Conservation (phyloP, 2,113 vertebrate genomes). For the Brachypodius melanocephalos region DNA sequence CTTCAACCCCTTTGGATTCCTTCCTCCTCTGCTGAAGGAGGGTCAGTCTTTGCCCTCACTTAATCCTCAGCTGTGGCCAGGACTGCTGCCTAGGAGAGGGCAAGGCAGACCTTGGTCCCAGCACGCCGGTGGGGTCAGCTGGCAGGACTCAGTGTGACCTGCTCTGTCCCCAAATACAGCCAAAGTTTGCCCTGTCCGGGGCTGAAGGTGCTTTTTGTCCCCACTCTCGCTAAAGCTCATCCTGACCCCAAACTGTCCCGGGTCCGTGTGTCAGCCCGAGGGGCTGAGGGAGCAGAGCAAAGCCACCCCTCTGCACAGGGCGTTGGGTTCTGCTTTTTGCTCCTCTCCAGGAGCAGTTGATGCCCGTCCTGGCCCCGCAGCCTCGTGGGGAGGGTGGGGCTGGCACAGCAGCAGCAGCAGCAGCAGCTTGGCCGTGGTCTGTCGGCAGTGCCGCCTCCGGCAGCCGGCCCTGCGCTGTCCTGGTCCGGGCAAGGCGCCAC, state of each 20-base stretch:
- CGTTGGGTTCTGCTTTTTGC: not conserved
- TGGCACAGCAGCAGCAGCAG: not conserved
- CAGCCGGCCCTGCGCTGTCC: not conserved
- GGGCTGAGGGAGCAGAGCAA: not conserved
- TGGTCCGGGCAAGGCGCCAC: not conserved
- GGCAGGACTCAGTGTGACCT: accelerated
- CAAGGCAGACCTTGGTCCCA: not conserved
- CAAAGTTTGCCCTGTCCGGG: not conserved
- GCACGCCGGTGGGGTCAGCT: accelerated
- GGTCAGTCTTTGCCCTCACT: not conserved
- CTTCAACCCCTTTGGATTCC: not conserved
- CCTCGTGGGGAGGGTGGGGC: not conserved
- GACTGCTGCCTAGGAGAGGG: not conserved
- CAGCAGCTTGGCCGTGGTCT: not conserved
- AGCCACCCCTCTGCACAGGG: not conserved
- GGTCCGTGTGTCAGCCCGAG: not conserved
- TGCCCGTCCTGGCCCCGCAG: not conserved
- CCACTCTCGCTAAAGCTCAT: not conserved
- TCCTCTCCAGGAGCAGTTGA: not conserved
- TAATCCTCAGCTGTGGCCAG: constrained; percentile 17
- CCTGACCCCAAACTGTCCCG: not conserved
- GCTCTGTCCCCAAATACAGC: not conserved
- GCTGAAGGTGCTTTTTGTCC: not conserved
- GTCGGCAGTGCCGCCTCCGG: not conserved
- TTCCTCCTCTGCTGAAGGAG: not conserved